Conservation (phyloP, 1,140 invertebrate species). For the Latrodectus geometricus region DNA sequence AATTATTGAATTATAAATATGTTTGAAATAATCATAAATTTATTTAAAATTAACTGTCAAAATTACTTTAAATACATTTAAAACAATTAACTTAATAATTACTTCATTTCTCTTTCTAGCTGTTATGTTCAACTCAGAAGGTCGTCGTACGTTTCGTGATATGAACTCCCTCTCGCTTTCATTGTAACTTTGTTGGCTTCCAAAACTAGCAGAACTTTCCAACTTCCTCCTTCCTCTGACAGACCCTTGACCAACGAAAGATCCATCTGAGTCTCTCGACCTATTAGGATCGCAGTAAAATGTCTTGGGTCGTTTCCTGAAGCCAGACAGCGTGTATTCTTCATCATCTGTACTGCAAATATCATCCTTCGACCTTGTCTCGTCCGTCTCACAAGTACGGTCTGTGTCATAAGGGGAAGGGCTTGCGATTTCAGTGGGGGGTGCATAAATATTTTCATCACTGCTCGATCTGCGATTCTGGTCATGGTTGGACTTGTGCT, state of each 20-base stretch:
- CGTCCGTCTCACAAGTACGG: conserved; percentile 32
- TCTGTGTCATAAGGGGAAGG: conserved; percentile 34
- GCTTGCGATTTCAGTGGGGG: conserved; percentile 3
- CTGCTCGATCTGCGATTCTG: conserved; percentile 68
- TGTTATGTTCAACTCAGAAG: conserved; percentile 59
- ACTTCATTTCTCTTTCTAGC: conserved; percentile 38
- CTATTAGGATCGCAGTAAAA: conserved; percentile 69
- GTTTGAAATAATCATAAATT: no score
- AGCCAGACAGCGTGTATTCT: conserved; percentile 81
- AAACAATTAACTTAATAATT: background rate
- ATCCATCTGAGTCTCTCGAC: conserved; percentile 77
- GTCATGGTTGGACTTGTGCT: conserved; percentile 45
- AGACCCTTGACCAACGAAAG: conserved; percentile 79
- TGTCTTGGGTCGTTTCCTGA: conserved; percentile 79
- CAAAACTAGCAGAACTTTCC: conserved; percentile 69
- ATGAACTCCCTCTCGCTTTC: conserved; percentile 32
- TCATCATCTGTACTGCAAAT: conserved; percentile 66
- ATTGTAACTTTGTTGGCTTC: conserved; percentile 44
- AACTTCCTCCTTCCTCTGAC: conserved; percentile 63
- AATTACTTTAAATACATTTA: no score
- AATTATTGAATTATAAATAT: no score
- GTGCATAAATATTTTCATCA: conserved; percentile 83
- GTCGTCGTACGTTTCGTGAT: conserved; percentile 28
- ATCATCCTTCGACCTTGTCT: conserved; percentile 31
- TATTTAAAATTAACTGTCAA: no score